Percentiles rank a stretch among this genome's conserved stretches.
Conservation (phyloP, 2,888 invertebrate genomes). For the Drosophila differens region DNA sequence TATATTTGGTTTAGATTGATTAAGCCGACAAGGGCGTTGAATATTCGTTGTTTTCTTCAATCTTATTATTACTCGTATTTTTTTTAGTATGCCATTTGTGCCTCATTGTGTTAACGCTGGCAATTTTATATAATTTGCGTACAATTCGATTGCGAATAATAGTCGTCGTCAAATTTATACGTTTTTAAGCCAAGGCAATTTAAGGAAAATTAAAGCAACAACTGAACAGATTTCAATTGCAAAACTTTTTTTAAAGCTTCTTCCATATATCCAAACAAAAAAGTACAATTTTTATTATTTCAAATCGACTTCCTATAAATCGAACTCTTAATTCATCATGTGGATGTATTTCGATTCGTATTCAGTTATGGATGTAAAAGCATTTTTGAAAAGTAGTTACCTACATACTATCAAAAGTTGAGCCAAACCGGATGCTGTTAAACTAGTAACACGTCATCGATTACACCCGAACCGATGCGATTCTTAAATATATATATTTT, state of each 20-base stretch:
- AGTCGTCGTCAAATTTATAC: background rate
- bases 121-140: conserved; percentile 47
- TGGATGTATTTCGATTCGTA: background rate
- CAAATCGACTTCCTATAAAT: background rate
- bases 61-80: background rate
- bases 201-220: background rate
- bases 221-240: background rate
- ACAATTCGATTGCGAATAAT: conserved; percentile 36
- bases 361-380: background rate
- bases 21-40: background rate
- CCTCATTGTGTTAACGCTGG: conserved; percentile 21
- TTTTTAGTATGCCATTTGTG: background rate
- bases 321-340: background rate
- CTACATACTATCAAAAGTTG: background rate
- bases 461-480: background rate
- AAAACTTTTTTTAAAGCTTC: background rate
- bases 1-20: background rate
- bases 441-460: background rate
- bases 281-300: background rate
- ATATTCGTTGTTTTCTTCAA: background rate
- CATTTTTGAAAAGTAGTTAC: background rate
- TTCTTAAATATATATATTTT: background rate
- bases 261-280: background rate
- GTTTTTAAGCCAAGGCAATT: conserved; percentile 17
- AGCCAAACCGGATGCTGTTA: background rate